Base-by-base conservation (phyloP, 2,888 invertebrate species). In the Cotesia congregata region DNA sequence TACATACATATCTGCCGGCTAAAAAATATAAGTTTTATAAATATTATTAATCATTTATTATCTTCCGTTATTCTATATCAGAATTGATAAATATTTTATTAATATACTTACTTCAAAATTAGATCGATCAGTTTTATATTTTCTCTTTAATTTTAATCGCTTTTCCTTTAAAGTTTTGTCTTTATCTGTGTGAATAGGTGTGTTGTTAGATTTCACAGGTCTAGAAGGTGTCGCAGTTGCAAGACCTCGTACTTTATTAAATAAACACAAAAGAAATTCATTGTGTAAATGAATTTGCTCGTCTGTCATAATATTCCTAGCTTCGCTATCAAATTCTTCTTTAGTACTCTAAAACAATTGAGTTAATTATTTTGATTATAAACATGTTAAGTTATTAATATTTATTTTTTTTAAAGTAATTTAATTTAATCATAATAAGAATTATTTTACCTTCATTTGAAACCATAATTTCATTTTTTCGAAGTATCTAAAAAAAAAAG, bases 281-380 rank as follows among this genome's bases (percentile, higher is more conserved):
- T 97, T 97, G 88, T 97, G 97, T 74, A 94, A 92, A 86, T 94
- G 94, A 40, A 96, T 92, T 89, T 96, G 94, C 68, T 95, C 94
- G 6, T 92, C 90, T 6, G 92, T 91, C 79, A 97, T 90, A 15
- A 97, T 90, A 86, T 93, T 93, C 61, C 96, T 91, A 5, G 95
- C 95, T 90, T 95, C 94, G 12, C 90, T 88, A 84, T 97, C 96
- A 87, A 97, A 97, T 83, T 96, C 95, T 86, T 96, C 94, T 87
- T 95, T 96, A 0, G 94, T 94, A 78, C 95, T 92, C 90, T 95
- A 92, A 92, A 76, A 75, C 62, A 92, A 73, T 17, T 68, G 68
- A 40, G 70, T 70, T 17, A 67, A 39, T 70, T 64, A 9, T 30
- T 71, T n/a, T 17, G 72, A 38, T 71, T 79, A 38, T 64, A 73